Percentiles rank a stretch among this genome's conserved stretches.
Conservation (phyloP, 1,140 invertebrate genomes). For the Cataglyphis hispanica region DNA sequence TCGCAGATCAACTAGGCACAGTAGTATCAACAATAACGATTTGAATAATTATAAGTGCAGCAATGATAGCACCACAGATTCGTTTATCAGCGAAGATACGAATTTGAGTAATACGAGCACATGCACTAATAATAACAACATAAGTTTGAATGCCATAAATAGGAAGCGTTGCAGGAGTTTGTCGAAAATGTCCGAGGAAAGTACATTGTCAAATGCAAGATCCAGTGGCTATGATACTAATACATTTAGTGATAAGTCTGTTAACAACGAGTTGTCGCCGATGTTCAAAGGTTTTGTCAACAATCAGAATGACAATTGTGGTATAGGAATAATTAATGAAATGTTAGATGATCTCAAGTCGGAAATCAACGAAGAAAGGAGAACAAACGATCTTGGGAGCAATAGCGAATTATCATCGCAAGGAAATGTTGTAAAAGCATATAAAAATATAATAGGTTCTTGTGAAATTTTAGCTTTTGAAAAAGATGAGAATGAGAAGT, state of each 20-base stretch:
- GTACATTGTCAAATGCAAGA: slow-evolving; percentile 44
- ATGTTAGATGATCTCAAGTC: slow-evolving; percentile 65
- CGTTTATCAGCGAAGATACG: slow-evolving; percentile 68
- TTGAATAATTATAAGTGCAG: slow-evolving; percentile 43
- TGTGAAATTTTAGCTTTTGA: background rate
- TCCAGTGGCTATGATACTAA: slow-evolving; percentile 73
- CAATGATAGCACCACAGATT: slow-evolving; percentile 59
- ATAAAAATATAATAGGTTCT: slow-evolving; percentile 10
- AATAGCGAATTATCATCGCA: slow-evolving; percentile 3
- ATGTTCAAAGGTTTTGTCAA: slow-evolving; percentile 72
- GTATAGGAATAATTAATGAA: slow-evolving; percentile 64
- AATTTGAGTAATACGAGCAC: slow-evolving; percentile 68
- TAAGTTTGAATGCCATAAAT: slow-evolving; percentile 20
- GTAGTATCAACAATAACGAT: slow-evolving; percentile 45
- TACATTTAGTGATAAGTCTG: slow-evolving; percentile 48
- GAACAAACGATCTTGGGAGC: background rate
- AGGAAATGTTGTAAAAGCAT: background rate
- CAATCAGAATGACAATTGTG: slow-evolving; percentile 46
- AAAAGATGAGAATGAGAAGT: background rate
- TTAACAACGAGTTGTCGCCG: slow-evolving; percentile 4
- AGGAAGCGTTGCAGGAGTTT: slow-evolving; percentile 61
- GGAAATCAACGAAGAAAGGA: slow-evolving; percentile 13
- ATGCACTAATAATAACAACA: slow-evolving; percentile 63
- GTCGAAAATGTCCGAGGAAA: slow-evolving; percentile 68
- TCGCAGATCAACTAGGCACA: slow-evolving; percentile 54